Evolutionary conservation across 2,888 invertebrate genomes (phyloP).

Genomic region (Hyppa rectilinea): DNA sequence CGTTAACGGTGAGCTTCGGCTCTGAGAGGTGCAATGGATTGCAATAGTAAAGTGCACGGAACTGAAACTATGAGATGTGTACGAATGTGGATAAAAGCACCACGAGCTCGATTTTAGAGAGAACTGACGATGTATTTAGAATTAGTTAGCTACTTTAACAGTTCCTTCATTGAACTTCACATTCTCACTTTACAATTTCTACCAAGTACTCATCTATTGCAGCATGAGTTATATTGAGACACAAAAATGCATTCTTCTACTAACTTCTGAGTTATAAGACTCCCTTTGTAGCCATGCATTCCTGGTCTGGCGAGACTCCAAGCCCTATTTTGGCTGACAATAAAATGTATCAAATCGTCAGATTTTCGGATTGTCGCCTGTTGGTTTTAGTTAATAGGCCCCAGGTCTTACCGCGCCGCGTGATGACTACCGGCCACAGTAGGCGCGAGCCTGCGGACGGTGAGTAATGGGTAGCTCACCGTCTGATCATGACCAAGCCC

Average conservation of each 20-base stretch:
- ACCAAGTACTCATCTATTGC: not conserved
- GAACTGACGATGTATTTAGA: not conserved
- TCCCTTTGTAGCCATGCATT: not conserved
- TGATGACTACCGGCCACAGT: too few relatives aligned
- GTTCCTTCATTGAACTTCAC: not conserved
- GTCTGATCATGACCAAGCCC: too few relatives aligned
- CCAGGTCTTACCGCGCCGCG: too few relatives aligned
- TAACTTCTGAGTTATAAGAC: not conserved
- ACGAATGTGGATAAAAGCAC: not conserved
- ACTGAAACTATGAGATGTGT: not conserved
- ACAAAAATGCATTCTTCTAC: not conserved
- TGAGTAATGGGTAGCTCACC: too few relatives aligned
- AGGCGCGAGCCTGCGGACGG: too few relatives aligned
- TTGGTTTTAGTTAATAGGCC: not conserved
- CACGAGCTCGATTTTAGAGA: not conserved
- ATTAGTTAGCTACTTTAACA: not conserved
- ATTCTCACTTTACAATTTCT: not conserved
- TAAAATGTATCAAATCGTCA: not conserved
- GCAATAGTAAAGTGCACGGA: not conserved
- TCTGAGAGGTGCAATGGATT: conserved; percentile 9
- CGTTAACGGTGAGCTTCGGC: not conserved
- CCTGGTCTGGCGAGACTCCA: too few relatives aligned
- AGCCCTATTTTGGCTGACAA: not conserved
- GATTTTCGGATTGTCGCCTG: not conserved
- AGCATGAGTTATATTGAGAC: not conserved